A percentile compares a stretch with the other conserved stretches of the same genome.
phyloP scores from a whole-genome alignment of 2,113 vertebrate genomes.

The Larimichthys polyactis region DNA sequence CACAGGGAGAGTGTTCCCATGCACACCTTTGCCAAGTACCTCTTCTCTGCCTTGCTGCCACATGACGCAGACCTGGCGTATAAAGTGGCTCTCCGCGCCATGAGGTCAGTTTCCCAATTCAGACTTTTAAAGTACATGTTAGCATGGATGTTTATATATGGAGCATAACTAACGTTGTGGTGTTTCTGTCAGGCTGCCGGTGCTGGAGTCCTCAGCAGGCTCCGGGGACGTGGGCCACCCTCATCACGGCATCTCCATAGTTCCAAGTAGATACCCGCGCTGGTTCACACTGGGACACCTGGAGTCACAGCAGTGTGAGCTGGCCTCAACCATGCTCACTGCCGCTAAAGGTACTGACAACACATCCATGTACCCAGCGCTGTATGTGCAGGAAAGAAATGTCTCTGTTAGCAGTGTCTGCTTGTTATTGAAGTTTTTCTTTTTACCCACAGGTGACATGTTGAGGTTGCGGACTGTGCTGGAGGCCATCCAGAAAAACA shows the following conservation, averaged over 20 bases:
- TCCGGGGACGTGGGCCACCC: slow-evolving; percentile 91
- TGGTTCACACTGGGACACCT: slow-evolving; percentile 99
- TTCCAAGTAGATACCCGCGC: slow-evolving; percentile 95
- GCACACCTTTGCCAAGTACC: slow-evolving; percentile 99
- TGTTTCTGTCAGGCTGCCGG: slow-evolving; percentile 87
- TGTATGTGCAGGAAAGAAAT: neutral
- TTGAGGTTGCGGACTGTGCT: slow-evolving; percentile 94
- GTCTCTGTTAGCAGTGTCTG: neutral
- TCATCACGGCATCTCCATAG: slow-evolving; percentile 96
- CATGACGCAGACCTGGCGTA: slow-evolving; percentile 97
- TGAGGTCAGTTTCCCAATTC: slow-evolving; percentile 87
- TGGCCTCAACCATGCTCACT: slow-evolving; percentile 98
- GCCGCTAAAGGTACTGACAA: slow-evolving; percentile 82
- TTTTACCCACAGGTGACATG: slow-evolving; percentile 89
- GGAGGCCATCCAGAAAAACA: slow-evolving; percentile 98
- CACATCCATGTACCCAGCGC: neutral
- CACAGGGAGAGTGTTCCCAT: slow-evolving; percentile 98
- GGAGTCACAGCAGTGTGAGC: slow-evolving; percentile 98
- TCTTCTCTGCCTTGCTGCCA: slow-evolving; percentile 95
- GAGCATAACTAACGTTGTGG: neutral
- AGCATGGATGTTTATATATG: neutral
- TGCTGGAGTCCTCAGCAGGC: slow-evolving; percentile 93
- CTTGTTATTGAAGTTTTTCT: neutral
- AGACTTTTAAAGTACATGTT: neutral
- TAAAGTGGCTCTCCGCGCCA: slow-evolving; percentile 95